Conservation (phyloP, 2,888 invertebrate genomes). For the Apamea sordens region DNA sequence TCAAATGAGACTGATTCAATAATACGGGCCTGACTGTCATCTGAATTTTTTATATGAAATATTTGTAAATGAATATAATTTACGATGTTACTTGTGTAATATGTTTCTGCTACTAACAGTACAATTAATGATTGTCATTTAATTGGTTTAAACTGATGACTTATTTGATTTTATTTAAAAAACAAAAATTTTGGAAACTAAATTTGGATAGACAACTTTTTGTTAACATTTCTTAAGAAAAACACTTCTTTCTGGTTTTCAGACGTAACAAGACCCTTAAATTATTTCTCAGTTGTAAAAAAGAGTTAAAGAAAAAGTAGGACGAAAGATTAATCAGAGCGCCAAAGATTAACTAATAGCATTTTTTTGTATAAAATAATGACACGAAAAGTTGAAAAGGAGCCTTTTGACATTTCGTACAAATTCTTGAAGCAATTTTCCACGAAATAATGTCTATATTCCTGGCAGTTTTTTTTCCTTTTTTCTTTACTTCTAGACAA, state of each 20-base stretch:
- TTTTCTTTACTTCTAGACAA: background rate
- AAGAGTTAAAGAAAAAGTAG: conserved; percentile 28
- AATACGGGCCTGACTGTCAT: conserved; percentile 7
- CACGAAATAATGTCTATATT: conserved; percentile 16
- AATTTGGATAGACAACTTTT: background rate
- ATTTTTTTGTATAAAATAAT: conserved; percentile 44
- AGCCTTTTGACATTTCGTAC: conserved; percentile 2
- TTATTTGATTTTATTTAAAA: too few species aligned
- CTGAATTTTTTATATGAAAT: conserved; percentile 10
- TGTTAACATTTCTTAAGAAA: background rate
- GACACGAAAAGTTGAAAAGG: conserved; percentile 6
- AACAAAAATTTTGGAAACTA: too few species aligned
- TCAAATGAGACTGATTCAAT: conserved; percentile 34
- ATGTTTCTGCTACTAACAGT: too few species aligned
- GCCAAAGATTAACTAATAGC: conserved; percentile 32
- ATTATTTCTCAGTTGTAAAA: conserved; percentile 13
- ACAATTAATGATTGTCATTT: background rate
- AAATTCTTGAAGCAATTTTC: conserved; percentile 4
- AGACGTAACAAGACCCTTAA: background rate
- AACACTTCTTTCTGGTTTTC: background rate
- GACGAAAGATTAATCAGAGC: conserved; percentile 46
- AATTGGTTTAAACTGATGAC: background rate
- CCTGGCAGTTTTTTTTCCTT: background rate
- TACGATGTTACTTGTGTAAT: too few species aligned
- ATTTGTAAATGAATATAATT: conserved; percentile 7